These are phyloP conservation scores for Pocillopora verrucosa DNA, from an alignment of 64 coral and sea anemone species.

Conservation along the genomic window DNA sequence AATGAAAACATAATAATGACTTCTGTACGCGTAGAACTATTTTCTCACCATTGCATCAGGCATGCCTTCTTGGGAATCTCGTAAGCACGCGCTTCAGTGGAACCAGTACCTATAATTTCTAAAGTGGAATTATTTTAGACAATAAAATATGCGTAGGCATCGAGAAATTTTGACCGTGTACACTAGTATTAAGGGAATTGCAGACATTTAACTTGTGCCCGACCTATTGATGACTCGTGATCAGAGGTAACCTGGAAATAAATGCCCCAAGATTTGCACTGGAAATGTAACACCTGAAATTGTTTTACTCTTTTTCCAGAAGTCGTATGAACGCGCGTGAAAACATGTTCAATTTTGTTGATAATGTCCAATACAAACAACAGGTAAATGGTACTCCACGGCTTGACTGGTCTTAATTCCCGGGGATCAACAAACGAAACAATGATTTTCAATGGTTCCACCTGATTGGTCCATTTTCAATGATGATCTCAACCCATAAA, in stretches of 20 bases:
- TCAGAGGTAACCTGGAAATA: neutral
- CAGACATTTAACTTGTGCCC: neutral
- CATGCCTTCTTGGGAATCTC: too few relatives aligned
- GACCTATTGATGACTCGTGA: neutral
- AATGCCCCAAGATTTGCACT: neutral
- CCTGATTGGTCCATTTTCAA: conserved; percentile 25
- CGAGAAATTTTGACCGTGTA: neutral
- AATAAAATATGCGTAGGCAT: too few relatives aligned
- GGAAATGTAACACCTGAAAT: neutral
- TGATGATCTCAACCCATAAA: conserved; percentile 42
- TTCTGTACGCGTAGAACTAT: too few relatives aligned
- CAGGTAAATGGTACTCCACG: neutral
- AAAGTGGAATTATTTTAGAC: too few relatives aligned
- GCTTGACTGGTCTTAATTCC: neutral
- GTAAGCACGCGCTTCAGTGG: too few relatives aligned
- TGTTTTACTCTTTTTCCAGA: neutral
- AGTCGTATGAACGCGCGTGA: neutral
- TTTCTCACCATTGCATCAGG: too few relatives aligned
- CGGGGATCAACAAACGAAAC: neutral
- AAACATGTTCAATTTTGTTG: neutral
- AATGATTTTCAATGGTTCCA: neutral
- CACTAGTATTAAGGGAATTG: neutral
- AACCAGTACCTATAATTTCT: too few relatives aligned
- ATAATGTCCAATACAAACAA: conserved; percentile 16
- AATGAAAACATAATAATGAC: too few relatives aligned